Percentiles rank a stretch among this genome's conserved stretches.
These are phyloP conservation scores for Anguilla anguilla DNA, from an alignment of 2,797 vertebrate species.

Conservation along the genomic window DNA sequence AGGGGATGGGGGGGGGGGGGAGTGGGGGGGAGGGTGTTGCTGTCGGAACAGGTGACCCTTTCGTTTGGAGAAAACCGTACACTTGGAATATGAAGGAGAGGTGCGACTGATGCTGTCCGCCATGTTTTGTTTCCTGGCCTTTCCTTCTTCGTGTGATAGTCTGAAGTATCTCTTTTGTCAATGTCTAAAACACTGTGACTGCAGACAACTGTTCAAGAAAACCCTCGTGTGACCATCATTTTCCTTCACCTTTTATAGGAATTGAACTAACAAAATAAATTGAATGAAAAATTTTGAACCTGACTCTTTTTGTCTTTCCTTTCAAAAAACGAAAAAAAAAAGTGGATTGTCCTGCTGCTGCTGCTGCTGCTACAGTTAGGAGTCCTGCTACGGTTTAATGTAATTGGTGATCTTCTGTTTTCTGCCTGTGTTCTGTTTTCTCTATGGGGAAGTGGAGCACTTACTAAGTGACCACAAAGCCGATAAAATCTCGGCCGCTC, in stretches of 20 bases:
- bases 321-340: background rate
- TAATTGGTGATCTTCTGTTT: background rate
- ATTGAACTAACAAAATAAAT: constrained; percentile 87
- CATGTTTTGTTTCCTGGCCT: constrained; percentile 62
- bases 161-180: constrained; percentile 59
- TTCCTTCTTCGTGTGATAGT: constrained; percentile 63
- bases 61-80: constrained; percentile 56
- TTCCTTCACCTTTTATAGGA: constrained; percentile 82
- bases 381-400: background rate
- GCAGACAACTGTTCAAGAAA: constrained; percentile 78
- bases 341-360: background rate
- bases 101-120: constrained; percentile 59
- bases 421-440: background rate
- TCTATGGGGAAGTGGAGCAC: background rate
- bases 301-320: constrained; percentile 5
- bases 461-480: background rate
- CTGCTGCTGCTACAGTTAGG: too few relatives aligned
- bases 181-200: constrained; percentile 85
- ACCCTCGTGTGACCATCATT: constrained; percentile 74
- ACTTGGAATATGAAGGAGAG: constrained; percentile 71
- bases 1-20: background rate
- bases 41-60: constrained; percentile 37
- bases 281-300: constrained; percentile 57
- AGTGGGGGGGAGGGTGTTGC: background rate
- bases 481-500: background rate